phyloP scores from a whole-genome alignment of 2,113 vertebrate species.

The Calidris pugnax region DNA sequence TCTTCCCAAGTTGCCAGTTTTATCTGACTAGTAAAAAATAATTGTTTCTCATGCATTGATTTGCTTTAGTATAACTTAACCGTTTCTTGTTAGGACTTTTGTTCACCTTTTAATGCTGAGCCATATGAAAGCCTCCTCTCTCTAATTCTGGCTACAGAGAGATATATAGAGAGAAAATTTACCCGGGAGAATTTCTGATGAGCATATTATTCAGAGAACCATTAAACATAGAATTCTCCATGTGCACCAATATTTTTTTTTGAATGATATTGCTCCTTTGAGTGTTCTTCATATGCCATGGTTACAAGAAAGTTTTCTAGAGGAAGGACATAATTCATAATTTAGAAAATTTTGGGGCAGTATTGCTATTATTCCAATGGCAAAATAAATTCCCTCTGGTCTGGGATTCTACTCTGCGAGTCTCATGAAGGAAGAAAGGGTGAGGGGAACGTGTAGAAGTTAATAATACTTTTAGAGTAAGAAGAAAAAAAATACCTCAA shows the following conservation, averaged over 20 bases:
- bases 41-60: background rate
- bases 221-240: background rate
- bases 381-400: background rate
- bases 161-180: background rate
- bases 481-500: background rate
- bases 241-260: background rate
- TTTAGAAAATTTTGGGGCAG: background rate
- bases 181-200: background rate
- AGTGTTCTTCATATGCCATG: background rate
- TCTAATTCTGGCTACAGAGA: background rate
- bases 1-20: background rate
- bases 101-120: background rate
- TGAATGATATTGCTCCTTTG: background rate
- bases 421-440: background rate
- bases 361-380: background rate
- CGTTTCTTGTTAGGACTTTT: background rate
- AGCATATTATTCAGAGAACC: background rate
- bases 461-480: background rate
- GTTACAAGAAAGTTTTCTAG: background rate
- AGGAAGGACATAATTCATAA: background rate
- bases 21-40: background rate
- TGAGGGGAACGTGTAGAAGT: fast-evolving
- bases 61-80: background rate
- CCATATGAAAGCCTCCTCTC: background rate
- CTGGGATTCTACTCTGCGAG: background rate